phyloP scores from a whole-genome alignment of 1,140 invertebrate species.

The Drosophila kikkawai region DNA sequence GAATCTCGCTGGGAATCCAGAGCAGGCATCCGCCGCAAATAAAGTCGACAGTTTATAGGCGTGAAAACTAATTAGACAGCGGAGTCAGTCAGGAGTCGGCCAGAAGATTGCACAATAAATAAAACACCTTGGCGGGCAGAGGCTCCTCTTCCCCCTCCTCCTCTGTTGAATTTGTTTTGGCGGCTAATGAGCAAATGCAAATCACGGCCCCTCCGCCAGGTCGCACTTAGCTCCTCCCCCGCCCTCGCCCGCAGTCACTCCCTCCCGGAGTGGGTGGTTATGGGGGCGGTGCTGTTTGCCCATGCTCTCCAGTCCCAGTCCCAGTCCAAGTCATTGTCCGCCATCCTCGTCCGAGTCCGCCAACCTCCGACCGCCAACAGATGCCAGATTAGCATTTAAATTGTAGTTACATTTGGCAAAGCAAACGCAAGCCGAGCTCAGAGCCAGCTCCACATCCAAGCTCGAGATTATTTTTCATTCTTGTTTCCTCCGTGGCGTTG shows the following conservation, averaged over 20 bases:
- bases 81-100: conserved; percentile 45
- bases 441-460: conserved; percentile 45
- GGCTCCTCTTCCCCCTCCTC: not conserved
- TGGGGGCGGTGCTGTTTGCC: conserved; percentile 70
- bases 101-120: conserved; percentile 67
- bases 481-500: conserved; percentile 60
- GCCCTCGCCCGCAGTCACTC: not conserved
- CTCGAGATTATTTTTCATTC: conserved; percentile 77
- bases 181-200: conserved; percentile 61
- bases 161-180: conserved; percentile 22
- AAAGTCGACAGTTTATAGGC: conserved; percentile 73
- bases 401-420: conserved; percentile 79
- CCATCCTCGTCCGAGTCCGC: conserved; percentile 47
- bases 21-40: conserved; percentile 66
- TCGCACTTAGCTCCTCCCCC: conserved; percentile 9
- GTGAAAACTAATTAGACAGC: conserved; percentile 78
- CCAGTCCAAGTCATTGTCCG: conserved; percentile 39
- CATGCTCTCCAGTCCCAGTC: conserved; percentile 35
- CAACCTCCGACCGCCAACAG: conserved; percentile 71
- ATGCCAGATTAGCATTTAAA: conserved; percentile 82
- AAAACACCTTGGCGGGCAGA: conserved; percentile 28
- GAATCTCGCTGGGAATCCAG: conserved; percentile 47
- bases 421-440: conserved; percentile 42
- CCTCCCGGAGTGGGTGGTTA: conserved; percentile 23
- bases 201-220: conserved; percentile 39